A percentile compares a stretch with the other conserved stretches of the same genome.
phyloP scores from a whole-genome alignment of 2,113 vertebrate species.

The Microtus pennsylvanicus region DNA sequence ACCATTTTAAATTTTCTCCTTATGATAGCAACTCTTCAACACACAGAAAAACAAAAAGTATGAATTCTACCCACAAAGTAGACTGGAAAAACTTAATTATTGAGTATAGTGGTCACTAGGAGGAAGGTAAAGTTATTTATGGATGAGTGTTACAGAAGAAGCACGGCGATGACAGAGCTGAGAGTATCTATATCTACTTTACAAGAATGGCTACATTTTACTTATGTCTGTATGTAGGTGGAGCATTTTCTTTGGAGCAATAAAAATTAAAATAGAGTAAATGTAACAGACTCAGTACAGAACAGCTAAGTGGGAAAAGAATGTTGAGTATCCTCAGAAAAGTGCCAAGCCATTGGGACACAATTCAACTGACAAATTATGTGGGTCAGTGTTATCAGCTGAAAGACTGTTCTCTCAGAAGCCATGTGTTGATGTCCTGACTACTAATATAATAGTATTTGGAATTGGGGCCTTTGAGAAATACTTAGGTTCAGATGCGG shows the following conservation, averaged over 20 bases:
- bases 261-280: constrained; percentile 44
- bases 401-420: not conserved
- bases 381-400: not conserved
- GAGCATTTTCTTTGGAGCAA: not conserved
- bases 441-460: not conserved
- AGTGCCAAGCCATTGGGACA: not conserved
- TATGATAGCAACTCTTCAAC: not conserved
- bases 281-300: not conserved
- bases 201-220: not conserved
- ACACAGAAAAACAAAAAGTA: not conserved
- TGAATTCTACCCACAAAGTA: not conserved
- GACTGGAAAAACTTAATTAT: not conserved
- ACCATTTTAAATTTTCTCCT: not conserved
- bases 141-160: not conserved
- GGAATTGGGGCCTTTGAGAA: not conserved
- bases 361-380: not conserved
- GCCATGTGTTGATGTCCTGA: not conserved
- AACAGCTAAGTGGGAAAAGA: not conserved
- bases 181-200: not conserved
- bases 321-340: not conserved
- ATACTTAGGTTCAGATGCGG: not conserved
- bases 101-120: not conserved
- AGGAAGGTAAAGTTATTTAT: not conserved
- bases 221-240: too few relatives aligned
- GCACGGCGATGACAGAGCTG: not conserved